These are phyloP conservation scores for Cuculus canorus DNA, from an alignment of 2,797 vertebrate genomes.

Conservation along the genomic window DNA sequence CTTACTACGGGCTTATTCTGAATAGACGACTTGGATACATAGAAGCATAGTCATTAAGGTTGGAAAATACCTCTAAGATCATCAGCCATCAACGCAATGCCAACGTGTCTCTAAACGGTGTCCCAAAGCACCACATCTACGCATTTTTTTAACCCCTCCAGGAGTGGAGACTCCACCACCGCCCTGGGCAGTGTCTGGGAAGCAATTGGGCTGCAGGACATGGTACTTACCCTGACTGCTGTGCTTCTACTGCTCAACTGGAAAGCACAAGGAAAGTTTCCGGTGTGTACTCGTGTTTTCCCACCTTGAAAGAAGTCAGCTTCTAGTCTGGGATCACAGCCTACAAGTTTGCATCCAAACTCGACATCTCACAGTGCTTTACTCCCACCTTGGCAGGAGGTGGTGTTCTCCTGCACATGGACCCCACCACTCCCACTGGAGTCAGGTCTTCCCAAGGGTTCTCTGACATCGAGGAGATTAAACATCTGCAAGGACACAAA, in stretches of 20 bases:
- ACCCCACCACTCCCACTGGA: not conserved
- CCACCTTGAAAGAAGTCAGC: not conserved
- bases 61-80: no score
- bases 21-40: no score
- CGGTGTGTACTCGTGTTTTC: not conserved
- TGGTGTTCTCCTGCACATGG: fast-evolving
- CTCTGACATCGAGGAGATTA: not conserved
- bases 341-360: not conserved
- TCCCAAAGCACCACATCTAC: no score
- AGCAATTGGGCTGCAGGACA: not conserved
- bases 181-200: not conserved
- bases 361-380: not conserved
- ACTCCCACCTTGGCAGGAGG: not conserved
- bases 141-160: no score
- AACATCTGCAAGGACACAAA: not conserved
- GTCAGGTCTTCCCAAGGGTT: not conserved
- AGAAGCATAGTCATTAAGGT: no score
- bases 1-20: fast-evolving
- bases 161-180: no score
- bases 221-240: fast-evolving
- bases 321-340: not conserved
- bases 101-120: no score
- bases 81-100: no score
- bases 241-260: not conserved
- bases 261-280: not conserved